phyloP scores from a whole-genome alignment of 2,113 vertebrate species.

The Cygnus buccinator region DNA sequence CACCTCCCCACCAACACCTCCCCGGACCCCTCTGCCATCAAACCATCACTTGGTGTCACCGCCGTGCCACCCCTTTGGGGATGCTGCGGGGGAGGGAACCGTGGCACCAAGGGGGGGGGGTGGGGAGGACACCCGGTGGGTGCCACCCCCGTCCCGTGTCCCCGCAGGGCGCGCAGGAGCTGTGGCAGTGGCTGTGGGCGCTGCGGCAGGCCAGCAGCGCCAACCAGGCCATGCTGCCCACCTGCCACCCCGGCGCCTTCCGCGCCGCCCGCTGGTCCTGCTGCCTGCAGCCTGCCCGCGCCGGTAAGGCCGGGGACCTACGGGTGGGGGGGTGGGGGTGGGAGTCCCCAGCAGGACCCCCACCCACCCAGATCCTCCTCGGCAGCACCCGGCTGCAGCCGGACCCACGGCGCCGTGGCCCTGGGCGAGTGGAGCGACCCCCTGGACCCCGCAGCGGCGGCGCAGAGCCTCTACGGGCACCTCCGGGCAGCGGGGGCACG shows the following conservation, averaged over 20 bases:
- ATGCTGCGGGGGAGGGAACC: background rate
- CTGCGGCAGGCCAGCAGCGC: constrained; percentile 86
- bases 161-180: constrained; percentile 86
- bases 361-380: background rate
- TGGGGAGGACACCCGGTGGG: no score
- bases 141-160: background rate
- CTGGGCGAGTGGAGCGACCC: constrained; percentile 91
- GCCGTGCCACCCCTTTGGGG: background rate
- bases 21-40: background rate
- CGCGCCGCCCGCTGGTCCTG: constrained; percentile 88
- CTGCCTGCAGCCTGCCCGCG: constrained; percentile 81
- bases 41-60: background rate
- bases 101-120: no score
- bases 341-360: background rate
- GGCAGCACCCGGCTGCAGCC: constrained; percentile 86
- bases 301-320: constrained; percentile 72
- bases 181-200: constrained; percentile 93
- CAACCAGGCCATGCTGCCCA: constrained; percentile 82
- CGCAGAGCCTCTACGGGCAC: constrained; percentile 88
- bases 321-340: background rate
- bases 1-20: background rate
- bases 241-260: constrained; percentile 86
- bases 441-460: constrained; percentile 84
- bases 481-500: constrained; percentile 81
- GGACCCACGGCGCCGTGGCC: constrained; percentile 87